Evolutionary conservation across 2,113 vertebrate species (phyloP).

Genomic region (Lycocorax pyrrhopterus): DNA sequence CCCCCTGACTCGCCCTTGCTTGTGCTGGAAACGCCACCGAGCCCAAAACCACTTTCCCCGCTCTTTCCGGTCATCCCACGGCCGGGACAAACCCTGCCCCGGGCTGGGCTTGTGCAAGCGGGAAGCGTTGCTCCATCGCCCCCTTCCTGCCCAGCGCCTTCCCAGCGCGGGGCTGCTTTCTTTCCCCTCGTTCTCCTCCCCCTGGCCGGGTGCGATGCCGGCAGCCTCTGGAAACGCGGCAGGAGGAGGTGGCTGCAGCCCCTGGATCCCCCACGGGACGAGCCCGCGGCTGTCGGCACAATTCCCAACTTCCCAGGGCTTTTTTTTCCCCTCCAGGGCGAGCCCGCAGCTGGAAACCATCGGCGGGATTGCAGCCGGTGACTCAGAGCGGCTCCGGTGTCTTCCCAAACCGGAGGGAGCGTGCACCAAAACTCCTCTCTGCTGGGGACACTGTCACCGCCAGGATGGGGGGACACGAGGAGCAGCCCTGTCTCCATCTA

Average conservation of each 20-base stretch:
- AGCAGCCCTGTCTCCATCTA: rapidly evolving
- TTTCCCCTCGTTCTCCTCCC: background rate
- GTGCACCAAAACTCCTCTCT: background rate
- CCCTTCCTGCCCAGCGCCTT: background rate
- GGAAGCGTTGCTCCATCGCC: background rate
- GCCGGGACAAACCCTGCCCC: background rate
- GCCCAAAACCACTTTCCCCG: background rate
- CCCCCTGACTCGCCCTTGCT: background rate
- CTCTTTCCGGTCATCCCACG: background rate
- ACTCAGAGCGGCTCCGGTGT: background rate
- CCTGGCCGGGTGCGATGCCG: background rate
- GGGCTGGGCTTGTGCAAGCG: background rate
- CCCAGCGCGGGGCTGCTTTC: background rate
- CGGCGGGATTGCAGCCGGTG: background rate
- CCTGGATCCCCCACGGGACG: rapidly evolving
- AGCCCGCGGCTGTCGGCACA: rapidly evolving
- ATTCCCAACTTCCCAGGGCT: background rate
- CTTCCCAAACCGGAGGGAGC: too few relatives aligned
- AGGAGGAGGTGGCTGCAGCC: background rate
- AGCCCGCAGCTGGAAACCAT: background rate
- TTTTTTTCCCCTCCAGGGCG: background rate
- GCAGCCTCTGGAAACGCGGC: background rate
- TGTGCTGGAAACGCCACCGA: background rate
- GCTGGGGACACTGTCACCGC: rapidly evolving
- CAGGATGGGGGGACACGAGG: rapidly evolving